Evolutionary conservation across 1,140 invertebrate genomes (phyloP).

Genomic region (Drosophila erecta): DNA sequence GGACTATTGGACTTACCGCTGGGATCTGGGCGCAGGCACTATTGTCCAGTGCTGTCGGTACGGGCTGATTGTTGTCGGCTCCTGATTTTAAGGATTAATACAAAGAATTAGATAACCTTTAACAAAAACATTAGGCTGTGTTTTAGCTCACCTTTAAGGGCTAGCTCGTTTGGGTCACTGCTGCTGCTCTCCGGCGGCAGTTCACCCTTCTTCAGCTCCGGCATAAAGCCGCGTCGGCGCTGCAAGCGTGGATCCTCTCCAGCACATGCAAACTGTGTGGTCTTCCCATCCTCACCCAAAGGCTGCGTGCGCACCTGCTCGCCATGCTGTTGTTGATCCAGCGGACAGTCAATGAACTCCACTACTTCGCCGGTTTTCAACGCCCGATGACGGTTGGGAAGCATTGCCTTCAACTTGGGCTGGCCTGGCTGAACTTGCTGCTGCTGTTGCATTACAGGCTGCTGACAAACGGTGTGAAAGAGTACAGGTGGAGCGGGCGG

Average conservation of each 20-base stretch:
- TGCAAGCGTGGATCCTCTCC: conserved; percentile 61
- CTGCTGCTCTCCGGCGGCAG: conserved; percentile 26
- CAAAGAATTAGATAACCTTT: not conserved
- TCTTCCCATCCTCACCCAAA: conserved; percentile 75
- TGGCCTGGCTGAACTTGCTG: conserved; percentile 52
- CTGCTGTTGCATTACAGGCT: conserved; percentile 56
- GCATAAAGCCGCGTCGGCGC: conserved; percentile 56
- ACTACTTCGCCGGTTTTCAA: conserved; percentile 39
- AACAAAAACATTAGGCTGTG: not conserved
- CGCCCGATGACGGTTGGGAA: conserved; percentile 68
- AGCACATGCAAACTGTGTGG: conserved; percentile 45
- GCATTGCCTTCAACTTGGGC: conserved; percentile 58
- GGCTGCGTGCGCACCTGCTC: conserved; percentile 79
- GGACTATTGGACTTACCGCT: conserved; percentile 31
- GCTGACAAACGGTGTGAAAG: conserved; percentile 69
- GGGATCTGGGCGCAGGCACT: conserved; percentile 35
- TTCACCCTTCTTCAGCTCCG: conserved; percentile 46
- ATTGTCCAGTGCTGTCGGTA: conserved; percentile 34
- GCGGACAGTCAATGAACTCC: conserved; percentile 47
- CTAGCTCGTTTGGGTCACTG: conserved; percentile 36
- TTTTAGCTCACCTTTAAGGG: conserved; percentile 45
- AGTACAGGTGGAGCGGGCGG: conserved; percentile 76
- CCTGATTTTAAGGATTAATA: conserved; percentile 17
- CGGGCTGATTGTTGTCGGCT: conserved; percentile 38
- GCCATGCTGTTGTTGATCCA: conserved; percentile 48